phyloP scores from a whole-genome alignment of 2,888 invertebrate genomes.

The Crocallis elinguaria region DNA sequence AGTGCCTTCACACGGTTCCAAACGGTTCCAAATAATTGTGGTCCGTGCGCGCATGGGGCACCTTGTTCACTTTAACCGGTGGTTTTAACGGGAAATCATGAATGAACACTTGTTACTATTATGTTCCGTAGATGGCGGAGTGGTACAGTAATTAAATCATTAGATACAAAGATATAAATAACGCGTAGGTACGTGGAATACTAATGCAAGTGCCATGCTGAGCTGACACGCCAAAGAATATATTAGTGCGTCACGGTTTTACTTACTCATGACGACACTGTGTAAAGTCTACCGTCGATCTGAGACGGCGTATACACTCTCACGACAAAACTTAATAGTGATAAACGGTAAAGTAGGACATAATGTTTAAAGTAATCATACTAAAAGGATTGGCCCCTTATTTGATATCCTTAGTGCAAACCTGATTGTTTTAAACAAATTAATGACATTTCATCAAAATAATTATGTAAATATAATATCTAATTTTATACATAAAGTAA shows the following conservation, averaged over 20 bases:
- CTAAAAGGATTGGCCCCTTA: too few species aligned
- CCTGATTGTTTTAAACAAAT: too few species aligned
- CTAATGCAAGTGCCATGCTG: conserved; percentile 38
- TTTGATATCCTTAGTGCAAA: too few species aligned
- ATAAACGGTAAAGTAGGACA: background rate
- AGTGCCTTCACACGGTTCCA: background rate
- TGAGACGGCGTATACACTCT: background rate
- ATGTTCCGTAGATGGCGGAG: conserved; percentile 29
- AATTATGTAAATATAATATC: too few species aligned
- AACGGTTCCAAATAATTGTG: background rate
- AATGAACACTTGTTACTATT: conserved; percentile 31
- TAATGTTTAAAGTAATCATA: too few species aligned
- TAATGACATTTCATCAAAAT: too few species aligned
- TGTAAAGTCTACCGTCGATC: conserved; percentile 30
- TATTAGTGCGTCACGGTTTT: conserved; percentile 43
- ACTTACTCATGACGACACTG: conserved; percentile 43
- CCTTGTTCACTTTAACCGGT: conserved; percentile 19
- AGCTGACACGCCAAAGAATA: conserved; percentile 39
- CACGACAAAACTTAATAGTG: background rate
- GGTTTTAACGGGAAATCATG: conserved; percentile 33
- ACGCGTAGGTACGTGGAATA: conserved; percentile 38
- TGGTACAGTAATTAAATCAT: conserved; percentile 49
- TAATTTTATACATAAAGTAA: too few species aligned
- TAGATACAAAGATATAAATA: conserved; percentile 38
- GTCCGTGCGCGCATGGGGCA: conserved; percentile 7